Conservation (phyloP, 2,888 invertebrate species). For the Drosophila siamana region DNA sequence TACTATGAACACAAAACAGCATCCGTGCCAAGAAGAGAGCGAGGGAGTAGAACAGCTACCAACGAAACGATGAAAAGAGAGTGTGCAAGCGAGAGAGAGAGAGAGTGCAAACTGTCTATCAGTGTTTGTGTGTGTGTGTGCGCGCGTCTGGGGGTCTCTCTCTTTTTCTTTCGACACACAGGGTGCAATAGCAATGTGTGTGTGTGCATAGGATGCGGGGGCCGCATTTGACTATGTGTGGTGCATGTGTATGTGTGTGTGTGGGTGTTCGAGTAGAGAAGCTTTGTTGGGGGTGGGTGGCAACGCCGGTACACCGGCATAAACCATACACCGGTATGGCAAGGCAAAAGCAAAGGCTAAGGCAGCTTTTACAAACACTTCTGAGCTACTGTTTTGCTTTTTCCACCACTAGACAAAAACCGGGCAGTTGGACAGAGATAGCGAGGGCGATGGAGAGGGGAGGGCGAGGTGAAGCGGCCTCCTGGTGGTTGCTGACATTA, state of each 20-base stretch:
- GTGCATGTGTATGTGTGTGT: background rate
- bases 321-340: background rate
- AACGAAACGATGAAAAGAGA: constrained; percentile 15
- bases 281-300: constrained; percentile 60
- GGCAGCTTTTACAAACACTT: constrained; percentile 40
- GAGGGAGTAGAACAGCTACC: constrained; percentile 24
- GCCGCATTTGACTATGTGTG: constrained; percentile 8
- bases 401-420: constrained; percentile 43
- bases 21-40: constrained; percentile 38
- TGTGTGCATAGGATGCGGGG: constrained; percentile 22
- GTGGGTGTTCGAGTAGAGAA: constrained; percentile 27
- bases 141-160: constrained; percentile 50
- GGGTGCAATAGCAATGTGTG: constrained; percentile 44
- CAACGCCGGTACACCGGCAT: constrained; percentile 38
- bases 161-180: constrained; percentile 27
- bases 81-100: constrained; percentile 27
- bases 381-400: constrained; percentile 50
- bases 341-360: constrained; percentile 6
- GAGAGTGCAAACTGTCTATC: constrained; percentile 20
- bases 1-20: constrained; percentile 37
- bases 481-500: constrained; percentile 71
- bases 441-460: constrained; percentile 28
- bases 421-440: constrained; percentile 25
- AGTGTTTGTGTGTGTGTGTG: constrained; percentile 19
- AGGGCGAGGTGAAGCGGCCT: constrained; percentile 36